Evolutionary conservation across 2,797 vertebrate genomes (phyloP).

Genomic region (Chrosomus eos): DNA sequence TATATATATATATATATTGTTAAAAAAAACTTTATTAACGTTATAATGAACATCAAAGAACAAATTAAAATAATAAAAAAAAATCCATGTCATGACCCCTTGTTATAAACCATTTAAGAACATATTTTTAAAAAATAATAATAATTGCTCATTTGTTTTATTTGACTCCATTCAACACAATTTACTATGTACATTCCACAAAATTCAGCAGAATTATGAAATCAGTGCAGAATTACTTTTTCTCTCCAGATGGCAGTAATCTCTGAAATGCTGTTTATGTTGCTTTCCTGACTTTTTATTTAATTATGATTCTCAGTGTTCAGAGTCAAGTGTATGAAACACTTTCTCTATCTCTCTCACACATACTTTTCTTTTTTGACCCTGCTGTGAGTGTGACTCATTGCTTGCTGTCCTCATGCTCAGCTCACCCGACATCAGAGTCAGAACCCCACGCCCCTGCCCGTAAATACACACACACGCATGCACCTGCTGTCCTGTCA

Average conservation of each 20-base stretch:
- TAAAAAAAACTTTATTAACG: no score
- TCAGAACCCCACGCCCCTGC: neutral
- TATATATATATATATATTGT: no score
- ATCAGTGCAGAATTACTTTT: neutral
- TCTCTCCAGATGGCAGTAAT: neutral
- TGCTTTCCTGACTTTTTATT: neutral
- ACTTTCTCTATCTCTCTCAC: neutral
- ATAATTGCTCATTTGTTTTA: neutral
- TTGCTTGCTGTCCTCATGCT: slow-evolving; percentile 20
- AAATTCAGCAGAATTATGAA: neutral
- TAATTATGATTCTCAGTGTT: neutral
- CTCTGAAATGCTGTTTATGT: neutral
- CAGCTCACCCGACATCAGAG: slow-evolving; percentile 34
- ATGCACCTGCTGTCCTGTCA: slow-evolving; percentile 20
- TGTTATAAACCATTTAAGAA: neutral
- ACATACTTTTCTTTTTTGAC: slow-evolving; percentile 17
- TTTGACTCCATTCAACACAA: neutral
- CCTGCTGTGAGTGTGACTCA: slow-evolving; percentile 50
- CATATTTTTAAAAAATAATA: neutral
- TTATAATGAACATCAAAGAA: no score
- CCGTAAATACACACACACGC: slow-evolving; percentile 9
- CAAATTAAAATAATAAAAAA: no score
- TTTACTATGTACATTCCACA: neutral
- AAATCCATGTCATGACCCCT: no score
- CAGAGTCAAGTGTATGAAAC: neutral